Conservation (phyloP, 2,113 vertebrate species). For the Mormoops blainvillei region DNA sequence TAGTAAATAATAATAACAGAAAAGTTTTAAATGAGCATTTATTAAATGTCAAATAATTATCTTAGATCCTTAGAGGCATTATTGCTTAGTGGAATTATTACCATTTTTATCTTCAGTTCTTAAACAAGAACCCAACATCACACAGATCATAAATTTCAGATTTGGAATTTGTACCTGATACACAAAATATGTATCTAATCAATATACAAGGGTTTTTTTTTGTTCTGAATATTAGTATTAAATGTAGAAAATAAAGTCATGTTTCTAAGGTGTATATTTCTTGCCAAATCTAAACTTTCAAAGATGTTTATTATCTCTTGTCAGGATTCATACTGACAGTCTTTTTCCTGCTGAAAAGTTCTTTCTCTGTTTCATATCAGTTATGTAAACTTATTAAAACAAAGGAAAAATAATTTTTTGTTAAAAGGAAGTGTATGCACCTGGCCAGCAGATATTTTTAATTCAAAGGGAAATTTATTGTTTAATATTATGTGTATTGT, state of each 20-base stretch:
- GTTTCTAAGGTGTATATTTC: not conserved
- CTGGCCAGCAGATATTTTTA: constrained; percentile 53
- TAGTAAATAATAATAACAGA: not conserved
- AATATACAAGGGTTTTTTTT: not conserved
- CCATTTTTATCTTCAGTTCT: not conserved
- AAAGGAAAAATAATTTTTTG: constrained; percentile 35
- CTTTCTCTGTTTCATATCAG: not conserved
- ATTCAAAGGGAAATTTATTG: constrained; percentile 36
- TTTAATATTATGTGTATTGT: constrained; percentile 48
- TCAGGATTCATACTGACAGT: not conserved
- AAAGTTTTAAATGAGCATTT: not conserved
- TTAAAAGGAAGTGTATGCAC: constrained; percentile 50
- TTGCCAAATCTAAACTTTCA: not conserved
- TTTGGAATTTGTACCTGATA: not conserved
- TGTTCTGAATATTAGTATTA: not conserved
- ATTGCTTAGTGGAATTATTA: not conserved
- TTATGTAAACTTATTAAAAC: not conserved
- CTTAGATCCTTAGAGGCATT: not conserved
- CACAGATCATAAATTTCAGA: not conserved
- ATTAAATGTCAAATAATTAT: not conserved
- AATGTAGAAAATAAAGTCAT: not conserved
- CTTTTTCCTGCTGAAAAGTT: not conserved
- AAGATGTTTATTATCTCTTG: not conserved
- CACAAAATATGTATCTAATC: not conserved
- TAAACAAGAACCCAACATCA: not conserved